Evolutionary conservation across 2,888 invertebrate species (phyloP).

Genomic region (Caenorhabditis zanzibari): DNA sequence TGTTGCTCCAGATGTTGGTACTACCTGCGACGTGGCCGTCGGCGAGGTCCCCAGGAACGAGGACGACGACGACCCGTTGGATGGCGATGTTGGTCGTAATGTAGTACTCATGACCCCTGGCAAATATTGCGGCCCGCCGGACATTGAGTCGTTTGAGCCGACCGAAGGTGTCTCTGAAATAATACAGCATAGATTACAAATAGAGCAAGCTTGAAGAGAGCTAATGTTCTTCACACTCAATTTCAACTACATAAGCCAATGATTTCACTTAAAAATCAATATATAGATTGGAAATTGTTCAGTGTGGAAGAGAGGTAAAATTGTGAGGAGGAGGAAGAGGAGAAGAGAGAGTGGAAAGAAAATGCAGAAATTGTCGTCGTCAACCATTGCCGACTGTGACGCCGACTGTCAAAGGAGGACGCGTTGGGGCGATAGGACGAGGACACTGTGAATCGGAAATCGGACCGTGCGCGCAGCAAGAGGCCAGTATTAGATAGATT

Average conservation of each 20-base stretch:
- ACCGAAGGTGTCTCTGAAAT: constrained; percentile 69
- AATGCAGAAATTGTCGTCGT: constrained; percentile 10
- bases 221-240: no score
- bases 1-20: constrained; percentile 38
- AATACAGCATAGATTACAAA: not conserved
- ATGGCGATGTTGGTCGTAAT: constrained; percentile 42
- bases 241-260: no score
- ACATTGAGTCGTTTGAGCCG: constrained; percentile 67
- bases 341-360: not conserved
- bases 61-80: constrained; percentile 33
- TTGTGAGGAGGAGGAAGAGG: not conserved
- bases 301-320: not conserved
- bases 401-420: constrained; percentile 29
- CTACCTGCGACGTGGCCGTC: constrained; percentile 34
- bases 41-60: constrained; percentile 24
- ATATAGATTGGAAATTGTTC: constrained; percentile 30
- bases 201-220: no score
- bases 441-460: constrained; percentile 32
- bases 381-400: constrained; percentile 26
- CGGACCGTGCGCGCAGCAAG: constrained; percentile 30
- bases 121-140: constrained; percentile 67
- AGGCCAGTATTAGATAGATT: not conserved
- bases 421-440: constrained; percentile 30
- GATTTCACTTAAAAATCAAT: no score
- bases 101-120: constrained; percentile 57